phyloP scores from a whole-genome alignment of 2,888 invertebrate genomes.

The Taphrorychus bicolor region DNA sequence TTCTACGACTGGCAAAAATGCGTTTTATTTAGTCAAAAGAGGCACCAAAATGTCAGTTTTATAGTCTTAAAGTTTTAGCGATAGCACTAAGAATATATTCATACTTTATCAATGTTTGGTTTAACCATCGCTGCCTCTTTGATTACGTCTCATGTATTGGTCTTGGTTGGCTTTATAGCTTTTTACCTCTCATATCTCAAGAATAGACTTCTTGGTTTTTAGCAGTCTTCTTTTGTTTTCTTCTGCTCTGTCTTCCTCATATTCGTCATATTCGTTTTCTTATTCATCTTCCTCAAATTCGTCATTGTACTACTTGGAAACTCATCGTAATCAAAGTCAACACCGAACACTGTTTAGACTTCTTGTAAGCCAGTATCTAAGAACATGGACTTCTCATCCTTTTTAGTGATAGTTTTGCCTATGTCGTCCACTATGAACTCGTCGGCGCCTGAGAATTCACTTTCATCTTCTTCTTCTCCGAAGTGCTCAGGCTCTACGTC shows the following conservation, averaged over 20 bases:
- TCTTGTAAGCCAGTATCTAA: constrained; percentile 93
- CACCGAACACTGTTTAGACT: constrained; percentile 98
- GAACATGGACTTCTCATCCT: constrained; percentile 82
- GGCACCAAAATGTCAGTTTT: too few species aligned
- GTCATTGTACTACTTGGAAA: constrained; percentile 86
- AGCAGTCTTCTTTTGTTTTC: constrained; percentile 75
- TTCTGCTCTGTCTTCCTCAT: constrained; percentile 65
- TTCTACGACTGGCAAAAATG: too few species aligned
- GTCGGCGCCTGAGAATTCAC: constrained; percentile 86
- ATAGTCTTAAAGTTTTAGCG: too few species aligned
- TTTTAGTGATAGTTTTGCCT: constrained; percentile 84
- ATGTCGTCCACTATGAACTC: constrained; percentile 99
- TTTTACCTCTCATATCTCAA: constrained; percentile 96
- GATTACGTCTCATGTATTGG: too few species aligned
- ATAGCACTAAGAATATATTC: too few species aligned
- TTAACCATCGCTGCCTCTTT: too few species aligned
- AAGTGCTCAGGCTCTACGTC: constrained; percentile 70
- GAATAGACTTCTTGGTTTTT: constrained; percentile 86
- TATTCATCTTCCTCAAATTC: constrained; percentile 87
- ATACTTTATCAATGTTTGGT: too few species aligned
- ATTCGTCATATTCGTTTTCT: constrained; percentile 80
- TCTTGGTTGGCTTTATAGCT: too few species aligned
- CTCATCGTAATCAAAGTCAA: constrained; percentile 96
- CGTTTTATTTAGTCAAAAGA: too few species aligned
- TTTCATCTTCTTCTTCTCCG: constrained; percentile 82